Conservation (phyloP, 2,113 vertebrate species). For the Macrotus californicus region DNA sequence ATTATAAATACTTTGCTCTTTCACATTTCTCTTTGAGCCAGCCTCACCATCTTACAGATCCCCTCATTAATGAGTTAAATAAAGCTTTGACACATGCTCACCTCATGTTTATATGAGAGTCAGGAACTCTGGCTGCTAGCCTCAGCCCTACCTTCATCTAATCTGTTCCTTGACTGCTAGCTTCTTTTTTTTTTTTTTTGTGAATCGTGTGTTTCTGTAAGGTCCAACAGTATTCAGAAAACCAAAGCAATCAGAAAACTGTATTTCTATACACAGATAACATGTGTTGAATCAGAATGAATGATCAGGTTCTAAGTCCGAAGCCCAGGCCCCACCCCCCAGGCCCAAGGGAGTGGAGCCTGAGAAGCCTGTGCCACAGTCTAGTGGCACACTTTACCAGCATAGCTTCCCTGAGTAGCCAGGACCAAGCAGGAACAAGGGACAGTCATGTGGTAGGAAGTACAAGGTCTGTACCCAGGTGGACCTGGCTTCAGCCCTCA, state of each 20-base stretch:
- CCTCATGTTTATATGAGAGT: neutral
- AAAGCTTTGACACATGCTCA: neutral
- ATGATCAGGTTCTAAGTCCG: neutral
- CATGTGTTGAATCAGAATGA: neutral
- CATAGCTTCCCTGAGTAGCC: neutral
- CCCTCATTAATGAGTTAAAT: neutral
- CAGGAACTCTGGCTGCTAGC: constrained; percentile 19
- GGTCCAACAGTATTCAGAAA: neutral
- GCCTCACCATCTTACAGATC: neutral
- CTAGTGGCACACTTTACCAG: neutral
- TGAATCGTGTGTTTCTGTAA: neutral
- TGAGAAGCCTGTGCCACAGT: neutral
- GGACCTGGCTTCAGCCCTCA: neutral
- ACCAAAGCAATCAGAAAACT: neutral
- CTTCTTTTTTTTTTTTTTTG: neutral
- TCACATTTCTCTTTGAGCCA: neutral
- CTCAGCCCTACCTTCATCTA: neutral
- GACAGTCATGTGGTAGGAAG: neutral
- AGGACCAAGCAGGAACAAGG: neutral
- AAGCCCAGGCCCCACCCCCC: neutral
- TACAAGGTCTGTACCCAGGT: neutral
- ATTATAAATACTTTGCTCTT: constrained; percentile 1
- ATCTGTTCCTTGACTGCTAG: neutral
- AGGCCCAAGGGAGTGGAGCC: neutral
- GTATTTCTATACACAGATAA: neutral